These are phyloP conservation scores for Pardosa pseudoannulata DNA, from an alignment of 2,888 invertebrate species.

Conservation along the genomic window DNA sequence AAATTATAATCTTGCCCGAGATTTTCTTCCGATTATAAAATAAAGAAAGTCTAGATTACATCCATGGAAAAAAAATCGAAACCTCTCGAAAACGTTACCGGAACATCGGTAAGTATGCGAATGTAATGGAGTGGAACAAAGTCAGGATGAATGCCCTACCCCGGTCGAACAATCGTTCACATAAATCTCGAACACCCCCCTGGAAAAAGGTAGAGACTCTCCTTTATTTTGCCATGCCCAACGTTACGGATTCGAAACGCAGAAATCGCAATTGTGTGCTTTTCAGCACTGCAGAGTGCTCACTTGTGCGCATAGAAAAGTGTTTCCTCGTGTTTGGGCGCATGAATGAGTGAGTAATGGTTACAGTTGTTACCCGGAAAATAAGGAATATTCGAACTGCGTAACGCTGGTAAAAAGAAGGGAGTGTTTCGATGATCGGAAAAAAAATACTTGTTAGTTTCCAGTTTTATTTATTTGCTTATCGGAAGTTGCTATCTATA, in stretches of 20 bases:
- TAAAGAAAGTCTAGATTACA: too few species aligned
- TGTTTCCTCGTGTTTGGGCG: background rate
- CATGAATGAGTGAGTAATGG: background rate
- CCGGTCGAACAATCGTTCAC: background rate
- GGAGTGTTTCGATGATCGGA: background rate
- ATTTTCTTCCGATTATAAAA: too few species aligned
- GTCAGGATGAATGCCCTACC: conserved; percentile 6
- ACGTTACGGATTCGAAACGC: background rate
- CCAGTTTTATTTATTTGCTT: too few species aligned
- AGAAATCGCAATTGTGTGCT: conserved; percentile 7
- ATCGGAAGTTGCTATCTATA: too few species aligned
- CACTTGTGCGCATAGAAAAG: background rate
- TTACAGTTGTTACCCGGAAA: conserved; percentile 2
- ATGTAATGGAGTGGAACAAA: conserved; percentile 12
- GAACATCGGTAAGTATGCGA: background rate
- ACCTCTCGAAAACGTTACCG: background rate
- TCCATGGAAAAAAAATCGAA: background rate
- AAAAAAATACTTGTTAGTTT: too few species aligned
- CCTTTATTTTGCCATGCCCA: conserved; percentile 6
- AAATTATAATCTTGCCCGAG: too few species aligned
- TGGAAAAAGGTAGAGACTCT: background rate
- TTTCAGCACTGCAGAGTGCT: background rate
- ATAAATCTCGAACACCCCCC: background rate
- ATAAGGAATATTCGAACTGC: background rate
- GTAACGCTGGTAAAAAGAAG: background rate